Conservation (phyloP, 2,113 vertebrate species). For the Indicator indicator region DNA sequence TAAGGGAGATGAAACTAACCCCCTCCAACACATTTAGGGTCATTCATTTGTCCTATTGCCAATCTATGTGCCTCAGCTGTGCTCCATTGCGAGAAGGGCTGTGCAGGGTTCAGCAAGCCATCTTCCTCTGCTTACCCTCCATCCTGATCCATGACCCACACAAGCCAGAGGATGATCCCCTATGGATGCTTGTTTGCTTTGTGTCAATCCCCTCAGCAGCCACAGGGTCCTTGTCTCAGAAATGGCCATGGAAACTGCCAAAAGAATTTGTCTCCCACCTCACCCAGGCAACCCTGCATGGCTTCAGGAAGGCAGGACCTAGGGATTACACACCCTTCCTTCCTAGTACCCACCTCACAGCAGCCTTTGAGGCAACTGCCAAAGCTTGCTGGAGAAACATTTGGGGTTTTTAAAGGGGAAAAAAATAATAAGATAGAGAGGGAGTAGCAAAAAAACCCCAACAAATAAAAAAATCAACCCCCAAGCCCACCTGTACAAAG, state of each 20-base stretch:
- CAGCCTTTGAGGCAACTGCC: background rate
- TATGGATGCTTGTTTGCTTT: background rate
- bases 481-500: background rate
- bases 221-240: background rate
- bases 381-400: background rate
- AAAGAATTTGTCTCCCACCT: background rate
- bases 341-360: background rate
- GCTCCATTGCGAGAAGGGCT: background rate
- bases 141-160: background rate
- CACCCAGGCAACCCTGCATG: background rate
- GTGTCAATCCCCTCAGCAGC: background rate
- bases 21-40: background rate
- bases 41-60: background rate
- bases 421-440: background rate
- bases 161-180: background rate
- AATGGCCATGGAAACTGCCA: background rate
- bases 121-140: background rate
- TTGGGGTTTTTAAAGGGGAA: background rate
- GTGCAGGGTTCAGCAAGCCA: background rate
- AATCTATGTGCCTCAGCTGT: fast-evolving
- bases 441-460: background rate
- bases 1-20: background rate
- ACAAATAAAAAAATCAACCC: background rate
- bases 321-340: background rate
- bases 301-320: background rate